Evolutionary conservation across 2,797 vertebrate genomes (phyloP).

Genomic region (Gambusia yucatana): DNA sequence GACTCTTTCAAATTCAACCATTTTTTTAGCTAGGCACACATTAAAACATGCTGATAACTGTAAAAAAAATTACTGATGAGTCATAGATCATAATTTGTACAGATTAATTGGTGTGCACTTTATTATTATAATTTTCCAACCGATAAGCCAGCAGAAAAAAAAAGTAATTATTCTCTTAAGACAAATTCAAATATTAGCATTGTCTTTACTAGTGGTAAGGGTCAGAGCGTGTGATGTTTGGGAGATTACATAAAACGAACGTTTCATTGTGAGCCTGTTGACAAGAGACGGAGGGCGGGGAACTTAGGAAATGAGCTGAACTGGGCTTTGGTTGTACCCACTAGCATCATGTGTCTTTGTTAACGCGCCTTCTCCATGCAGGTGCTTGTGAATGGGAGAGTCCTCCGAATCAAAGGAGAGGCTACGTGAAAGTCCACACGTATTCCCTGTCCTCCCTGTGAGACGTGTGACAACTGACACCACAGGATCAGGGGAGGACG

Average conservation of each 20-base stretch:
- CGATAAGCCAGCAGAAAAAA: conserved; percentile 23
- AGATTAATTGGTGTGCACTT: not conserved
- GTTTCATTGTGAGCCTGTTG: conserved; percentile 91
- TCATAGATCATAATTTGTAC: not conserved
- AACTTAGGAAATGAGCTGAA: conserved; percentile 89
- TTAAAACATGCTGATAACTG: not conserved
- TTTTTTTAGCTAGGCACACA: not conserved
- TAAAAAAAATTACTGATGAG: not conserved
- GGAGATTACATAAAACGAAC: conserved; percentile 42
- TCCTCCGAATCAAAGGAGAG: conserved; percentile 59
- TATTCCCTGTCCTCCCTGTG: conserved; percentile 53
- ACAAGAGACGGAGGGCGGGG: conserved; percentile 85
- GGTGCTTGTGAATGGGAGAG: conserved; percentile 60
- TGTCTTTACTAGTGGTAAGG: conserved; percentile 44
- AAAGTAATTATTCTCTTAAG: conserved; percentile 23
- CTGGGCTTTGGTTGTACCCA: conserved; percentile 85
- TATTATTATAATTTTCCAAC: conserved; percentile 12
- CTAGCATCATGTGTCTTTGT: conserved; percentile 77
- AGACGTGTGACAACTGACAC: conserved; percentile 38
- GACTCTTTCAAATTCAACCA: not conserved
- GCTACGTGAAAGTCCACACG: conserved; percentile 58
- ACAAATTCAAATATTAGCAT: conserved; percentile 41
- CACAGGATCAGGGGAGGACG: not conserved
- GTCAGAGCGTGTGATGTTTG: conserved; percentile 54
- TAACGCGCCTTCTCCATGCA: conserved; percentile 57